Conservation (phyloP, 2,888 invertebrate species). For the Odontomyia ornata region DNA sequence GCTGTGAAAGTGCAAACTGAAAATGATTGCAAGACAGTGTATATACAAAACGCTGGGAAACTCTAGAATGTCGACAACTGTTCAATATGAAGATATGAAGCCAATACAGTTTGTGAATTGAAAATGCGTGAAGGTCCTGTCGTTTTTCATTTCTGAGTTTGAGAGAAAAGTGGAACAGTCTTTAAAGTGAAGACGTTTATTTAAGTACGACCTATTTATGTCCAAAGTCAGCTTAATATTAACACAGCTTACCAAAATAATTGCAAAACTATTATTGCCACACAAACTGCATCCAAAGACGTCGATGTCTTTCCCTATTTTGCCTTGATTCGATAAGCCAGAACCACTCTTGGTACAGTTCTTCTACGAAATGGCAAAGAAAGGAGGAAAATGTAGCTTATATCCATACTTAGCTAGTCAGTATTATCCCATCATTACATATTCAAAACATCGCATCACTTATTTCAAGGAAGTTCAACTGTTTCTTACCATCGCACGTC, state of each 20-base stretch:
- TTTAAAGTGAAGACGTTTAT: too few relatives aligned
- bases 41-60: neutral
- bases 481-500: neutral
- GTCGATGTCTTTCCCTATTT: neutral
- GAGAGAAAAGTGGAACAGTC: too few relatives aligned
- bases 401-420: neutral
- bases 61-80: too few relatives aligned
- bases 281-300: too few relatives aligned
- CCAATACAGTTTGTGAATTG: too few relatives aligned
- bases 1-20: neutral
- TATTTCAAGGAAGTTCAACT: neutral
- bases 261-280: too few relatives aligned
- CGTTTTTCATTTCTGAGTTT: too few relatives aligned
- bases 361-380: neutral
- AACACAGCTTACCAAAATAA: too few relatives aligned
- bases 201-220: too few relatives aligned
- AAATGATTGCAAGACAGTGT: neutral
- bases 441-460: slow-evolving; percentile 33
- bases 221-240: too few relatives aligned
- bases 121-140: too few relatives aligned
- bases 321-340: neutral
- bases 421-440: slow-evolving; percentile 34
- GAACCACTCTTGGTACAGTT: neutral
- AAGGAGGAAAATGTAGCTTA: neutral
- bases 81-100: too few relatives aligned